Evolutionary conservation across 1,140 invertebrate species (phyloP).

Genomic region (Aradophagus sp.): DNA sequence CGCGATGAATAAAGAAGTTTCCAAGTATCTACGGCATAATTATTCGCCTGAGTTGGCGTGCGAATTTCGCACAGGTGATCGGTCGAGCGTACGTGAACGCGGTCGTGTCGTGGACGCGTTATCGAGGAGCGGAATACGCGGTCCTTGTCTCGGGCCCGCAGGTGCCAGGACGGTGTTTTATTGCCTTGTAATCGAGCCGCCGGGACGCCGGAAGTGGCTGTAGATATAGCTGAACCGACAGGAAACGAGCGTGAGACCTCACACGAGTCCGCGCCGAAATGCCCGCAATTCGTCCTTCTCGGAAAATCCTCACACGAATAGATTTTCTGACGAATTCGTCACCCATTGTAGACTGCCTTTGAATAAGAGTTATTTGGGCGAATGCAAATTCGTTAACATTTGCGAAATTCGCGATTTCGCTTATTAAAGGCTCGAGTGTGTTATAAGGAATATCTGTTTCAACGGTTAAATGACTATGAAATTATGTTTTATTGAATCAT

Average conservation of each 20-base stretch:
- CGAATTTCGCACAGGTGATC: constrained; percentile 34
- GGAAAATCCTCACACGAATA: constrained; percentile 20
- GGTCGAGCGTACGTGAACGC: constrained; percentile 29
- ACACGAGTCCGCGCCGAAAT: constrained; percentile 45
- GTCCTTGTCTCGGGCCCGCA: constrained; percentile 61
- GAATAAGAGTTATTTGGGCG: constrained; percentile 8
- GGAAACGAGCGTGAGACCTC: constrained; percentile 61
- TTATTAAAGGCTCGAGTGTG: no score
- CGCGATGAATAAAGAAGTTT: not conserved
- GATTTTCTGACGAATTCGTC: constrained; percentile 28
- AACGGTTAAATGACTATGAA: no score
- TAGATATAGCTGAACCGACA: constrained; percentile 61
- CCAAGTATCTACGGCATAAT: constrained; percentile 21
- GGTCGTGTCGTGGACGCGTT: constrained; percentile 59
- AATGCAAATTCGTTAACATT: no score
- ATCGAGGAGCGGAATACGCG: constrained; percentile 55
- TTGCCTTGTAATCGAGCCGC: constrained; percentile 67
- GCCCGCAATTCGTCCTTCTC: constrained; percentile 29
- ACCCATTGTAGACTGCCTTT: constrained; percentile 7
- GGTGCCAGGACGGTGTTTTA: constrained; percentile 69
- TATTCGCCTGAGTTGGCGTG: constrained; percentile 10
- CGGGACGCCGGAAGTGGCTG: constrained; percentile 66
- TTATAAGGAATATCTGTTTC: no score
- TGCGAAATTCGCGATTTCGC: no score
- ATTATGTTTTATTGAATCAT: no score